Percentiles rank a stretch among this genome's conserved stretches.
Evolutionary conservation across 92 coral and sea anemone genomes (phyloP).

Genomic region (Nematostella vectensis): DNA sequence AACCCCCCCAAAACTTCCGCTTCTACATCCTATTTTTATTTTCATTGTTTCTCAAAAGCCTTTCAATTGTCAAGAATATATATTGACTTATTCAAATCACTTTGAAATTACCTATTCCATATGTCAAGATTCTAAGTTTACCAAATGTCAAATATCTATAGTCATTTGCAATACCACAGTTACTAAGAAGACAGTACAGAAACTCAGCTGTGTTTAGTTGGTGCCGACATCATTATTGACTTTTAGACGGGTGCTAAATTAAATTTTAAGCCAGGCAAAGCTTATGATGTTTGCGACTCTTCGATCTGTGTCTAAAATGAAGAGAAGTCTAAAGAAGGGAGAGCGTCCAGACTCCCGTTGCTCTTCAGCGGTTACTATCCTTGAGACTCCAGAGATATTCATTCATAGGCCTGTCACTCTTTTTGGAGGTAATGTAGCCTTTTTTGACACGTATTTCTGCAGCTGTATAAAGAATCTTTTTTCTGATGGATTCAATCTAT

Average conservation of each 20-base stretch:
- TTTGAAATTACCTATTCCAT: background rate
- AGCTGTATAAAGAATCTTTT: too few species aligned
- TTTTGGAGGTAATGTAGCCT: constrained; percentile 61
- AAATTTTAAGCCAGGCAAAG: constrained; percentile 7
- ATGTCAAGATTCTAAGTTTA: constrained; percentile 11
- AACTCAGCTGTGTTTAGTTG: constrained; percentile 7
- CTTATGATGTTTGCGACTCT: constrained; percentile 69
- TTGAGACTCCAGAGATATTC: constrained; percentile 32
- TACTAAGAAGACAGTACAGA: constrained; percentile 3
- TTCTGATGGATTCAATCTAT: too few species aligned
- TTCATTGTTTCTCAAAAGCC: background rate
- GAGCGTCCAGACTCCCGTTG: constrained; percentile 43
- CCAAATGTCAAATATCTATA: constrained; percentile 2
- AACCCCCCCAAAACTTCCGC: background rate
- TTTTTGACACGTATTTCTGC: too few species aligned
- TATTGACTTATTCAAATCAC: constrained; percentile 5
- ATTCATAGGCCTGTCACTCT: constrained; percentile 51
- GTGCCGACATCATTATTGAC: constrained; percentile 10
- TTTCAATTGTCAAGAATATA: background rate
- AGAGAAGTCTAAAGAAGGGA: constrained; percentile 52
- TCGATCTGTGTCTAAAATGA: constrained; percentile 74
- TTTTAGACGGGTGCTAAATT: constrained; percentile 13
- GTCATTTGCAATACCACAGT: constrained; percentile 17
- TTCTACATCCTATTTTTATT: background rate
- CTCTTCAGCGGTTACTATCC: constrained; percentile 28